Base-by-base conservation (phyloP, 2,888 invertebrate genomes). In the Cantharis nigra region DNA sequence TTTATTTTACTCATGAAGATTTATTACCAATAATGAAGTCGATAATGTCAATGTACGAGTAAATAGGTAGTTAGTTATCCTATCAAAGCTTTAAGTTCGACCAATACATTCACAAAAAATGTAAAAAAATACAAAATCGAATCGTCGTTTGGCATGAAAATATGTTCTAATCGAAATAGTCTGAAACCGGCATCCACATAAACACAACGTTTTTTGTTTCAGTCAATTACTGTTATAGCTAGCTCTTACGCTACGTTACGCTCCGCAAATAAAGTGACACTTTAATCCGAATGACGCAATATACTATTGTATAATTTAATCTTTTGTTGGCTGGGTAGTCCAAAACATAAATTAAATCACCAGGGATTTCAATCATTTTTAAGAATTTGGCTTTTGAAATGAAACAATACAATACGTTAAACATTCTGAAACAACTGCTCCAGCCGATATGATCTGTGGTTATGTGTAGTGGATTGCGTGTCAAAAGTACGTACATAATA, bases 401-500 rank as follows among this genome's bases (percentile, higher is more conserved):
- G 13, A 70, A 74, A 70, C 70, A 70, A 69, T n/a, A 49, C 2
- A 7, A 13, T 74, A 65, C 65, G 73, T 77, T 73, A 71, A 77
- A 74, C 70, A 71, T 63, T 64, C 20, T 74, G 18, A 30, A 30
- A 74, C 67, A 73, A 77, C 73, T 73, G 73, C 65, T 70, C 71
- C 28, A 16, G 49, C 14, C 20, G 67, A 73, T 74, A 73, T 74
- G 72, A 76, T 76, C 76, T 76, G 65, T 70, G 67, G 70, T 63
- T 20, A 30, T 72, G 67, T 74, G 64, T 70, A 71, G 63, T 49
- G 72, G 26, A 77, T 81, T 72, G 81, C 81, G 75, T 81, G 81
- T 79, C 78, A 73, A 62, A 26, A 70, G 63, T 71, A 64, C 79
- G 69, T 78, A 77, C 76, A 81, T 81, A 81, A 80, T 80, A 80